These are phyloP conservation scores for Dendrolimus punctatus DNA, from an alignment of 1,140 invertebrate species.

Conservation along the genomic window DNA sequence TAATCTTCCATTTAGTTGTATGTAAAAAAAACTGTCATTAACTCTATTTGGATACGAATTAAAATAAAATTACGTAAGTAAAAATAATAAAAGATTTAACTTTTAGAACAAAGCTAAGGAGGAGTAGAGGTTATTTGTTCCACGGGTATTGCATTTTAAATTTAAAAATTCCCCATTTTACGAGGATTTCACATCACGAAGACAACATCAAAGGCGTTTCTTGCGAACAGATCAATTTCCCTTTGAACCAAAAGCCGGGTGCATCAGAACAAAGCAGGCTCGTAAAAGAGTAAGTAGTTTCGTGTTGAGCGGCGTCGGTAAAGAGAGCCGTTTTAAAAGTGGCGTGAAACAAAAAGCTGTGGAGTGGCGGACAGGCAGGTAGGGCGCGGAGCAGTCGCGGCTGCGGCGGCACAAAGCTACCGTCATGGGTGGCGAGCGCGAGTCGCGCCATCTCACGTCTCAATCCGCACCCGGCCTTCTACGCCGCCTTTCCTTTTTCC, in stretches of 20 bases:
- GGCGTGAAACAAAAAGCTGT: constrained; percentile 54
- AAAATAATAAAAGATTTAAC: too few relatives aligned
- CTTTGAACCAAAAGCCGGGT: constrained; percentile 40
- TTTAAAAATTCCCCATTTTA: too few relatives aligned
- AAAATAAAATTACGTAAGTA: too few relatives aligned
- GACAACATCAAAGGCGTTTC: constrained; percentile 29
- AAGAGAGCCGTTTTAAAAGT: constrained; percentile 66
- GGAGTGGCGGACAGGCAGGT: constrained; percentile 29
- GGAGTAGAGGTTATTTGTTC: too few relatives aligned
- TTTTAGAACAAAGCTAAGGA: too few relatives aligned
- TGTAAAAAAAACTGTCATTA: too few relatives aligned
- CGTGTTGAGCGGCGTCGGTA: constrained; percentile 45
- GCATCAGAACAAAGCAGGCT: constrained; percentile 53
- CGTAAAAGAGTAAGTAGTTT: constrained; percentile 64
- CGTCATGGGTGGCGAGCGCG: constrained; percentile 78
- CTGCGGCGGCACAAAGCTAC: constrained; percentile 77
- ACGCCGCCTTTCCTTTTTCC: constrained; percentile 69
- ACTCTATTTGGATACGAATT: too few relatives aligned
- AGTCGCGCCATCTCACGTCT: constrained; percentile 66
- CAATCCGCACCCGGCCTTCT: constrained; percentile 57
- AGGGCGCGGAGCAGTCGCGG: constrained; percentile 61
- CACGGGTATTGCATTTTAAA: too few relatives aligned
- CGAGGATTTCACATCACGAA: constrained; percentile 39
- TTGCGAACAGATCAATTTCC: constrained; percentile 55
- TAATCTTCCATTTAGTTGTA: too few relatives aligned